Percentiles rank a stretch among this genome's conserved stretches.
These are phyloP conservation scores for Chymomyza costata DNA, from an alignment of 1,140 invertebrate genomes.

Conservation along the genomic window DNA sequence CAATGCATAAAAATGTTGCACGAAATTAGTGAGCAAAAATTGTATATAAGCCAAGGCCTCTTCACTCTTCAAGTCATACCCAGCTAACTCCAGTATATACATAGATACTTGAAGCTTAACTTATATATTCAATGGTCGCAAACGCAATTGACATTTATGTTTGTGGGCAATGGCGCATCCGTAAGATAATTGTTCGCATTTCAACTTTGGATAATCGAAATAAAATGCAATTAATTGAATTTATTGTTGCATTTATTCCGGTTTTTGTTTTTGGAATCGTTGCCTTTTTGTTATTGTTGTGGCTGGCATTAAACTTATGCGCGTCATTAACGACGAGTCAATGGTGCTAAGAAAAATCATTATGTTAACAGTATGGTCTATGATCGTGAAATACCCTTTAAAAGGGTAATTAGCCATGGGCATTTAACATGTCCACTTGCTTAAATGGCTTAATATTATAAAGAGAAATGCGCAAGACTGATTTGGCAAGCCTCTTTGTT, in stretches of 20 bases:
- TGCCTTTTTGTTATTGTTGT: no score
- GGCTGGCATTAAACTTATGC: slow-evolving; percentile 13
- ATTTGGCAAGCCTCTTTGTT: no score
- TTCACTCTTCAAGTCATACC: not conserved
- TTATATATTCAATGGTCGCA: slow-evolving; percentile 58
- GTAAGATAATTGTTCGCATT: no score
- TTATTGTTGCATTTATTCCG: slow-evolving; percentile 56
- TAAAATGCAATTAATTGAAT: slow-evolving; percentile 73
- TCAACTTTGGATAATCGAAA: slow-evolving; percentile 51
- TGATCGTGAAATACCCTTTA: no score
- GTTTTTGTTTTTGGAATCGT: slow-evolving; percentile 5
- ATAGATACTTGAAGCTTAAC: slow-evolving; percentile 5
- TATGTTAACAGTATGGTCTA: no score
- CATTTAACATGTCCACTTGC: no score
- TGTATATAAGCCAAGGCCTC: slow-evolving; percentile 45
- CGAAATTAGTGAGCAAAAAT: slow-evolving; percentile 70
- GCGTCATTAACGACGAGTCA: slow-evolving; percentile 34
- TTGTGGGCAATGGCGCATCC: not conserved
- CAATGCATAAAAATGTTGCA: slow-evolving; percentile 70
- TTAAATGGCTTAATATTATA: no score
- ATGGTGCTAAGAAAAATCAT: no score
- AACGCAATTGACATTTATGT: slow-evolving; percentile 66
- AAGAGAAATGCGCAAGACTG: no score
- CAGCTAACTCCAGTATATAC: not conserved
- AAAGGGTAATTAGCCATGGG: no score